These are phyloP conservation scores for Odontophorus gujanensis DNA, from an alignment of 2,113 vertebrate species.

Conservation along the genomic window DNA sequence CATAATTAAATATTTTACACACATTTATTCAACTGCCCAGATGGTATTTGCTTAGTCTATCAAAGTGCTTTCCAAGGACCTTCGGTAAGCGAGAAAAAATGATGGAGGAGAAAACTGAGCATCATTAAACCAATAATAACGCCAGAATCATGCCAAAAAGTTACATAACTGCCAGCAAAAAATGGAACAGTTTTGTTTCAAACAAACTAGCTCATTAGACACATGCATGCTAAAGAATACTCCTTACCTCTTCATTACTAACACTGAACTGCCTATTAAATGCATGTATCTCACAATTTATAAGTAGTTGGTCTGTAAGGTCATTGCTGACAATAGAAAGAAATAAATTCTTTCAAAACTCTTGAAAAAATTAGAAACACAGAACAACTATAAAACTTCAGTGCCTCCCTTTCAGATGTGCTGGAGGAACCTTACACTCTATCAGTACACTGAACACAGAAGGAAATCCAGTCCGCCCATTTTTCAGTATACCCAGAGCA, in stretches of 20 bases:
- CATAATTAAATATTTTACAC: constrained; percentile 64
- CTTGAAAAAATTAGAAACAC: not conserved
- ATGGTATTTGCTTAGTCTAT: constrained; percentile 58
- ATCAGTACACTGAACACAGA: not conserved
- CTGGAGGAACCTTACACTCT: not conserved
- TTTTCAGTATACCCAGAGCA: not conserved
- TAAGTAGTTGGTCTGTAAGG: not conserved
- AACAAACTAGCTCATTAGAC: constrained; percentile 14
- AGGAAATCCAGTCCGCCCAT: not conserved
- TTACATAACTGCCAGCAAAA: constrained; percentile 54
- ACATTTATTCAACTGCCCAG: constrained; percentile 60
- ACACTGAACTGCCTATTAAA: not conserved
- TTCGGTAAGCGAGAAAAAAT: constrained; percentile 29
- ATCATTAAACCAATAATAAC: constrained; percentile 60
- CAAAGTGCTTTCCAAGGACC: constrained; percentile 38
- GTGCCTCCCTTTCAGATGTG: not conserved
- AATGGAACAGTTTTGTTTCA: constrained; percentile 46
- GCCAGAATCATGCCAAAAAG: constrained; percentile 26
- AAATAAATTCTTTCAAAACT: not conserved
- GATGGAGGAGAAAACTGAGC: constrained; percentile 45
- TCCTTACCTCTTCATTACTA: not conserved
- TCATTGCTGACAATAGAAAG: not conserved
- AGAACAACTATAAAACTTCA: not conserved
- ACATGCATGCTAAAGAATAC: constrained; percentile 14
- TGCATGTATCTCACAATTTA: fast-evolving